Base-by-base conservation (phyloP, 1,140 invertebrate genomes). In the Heliconius congener region DNA sequence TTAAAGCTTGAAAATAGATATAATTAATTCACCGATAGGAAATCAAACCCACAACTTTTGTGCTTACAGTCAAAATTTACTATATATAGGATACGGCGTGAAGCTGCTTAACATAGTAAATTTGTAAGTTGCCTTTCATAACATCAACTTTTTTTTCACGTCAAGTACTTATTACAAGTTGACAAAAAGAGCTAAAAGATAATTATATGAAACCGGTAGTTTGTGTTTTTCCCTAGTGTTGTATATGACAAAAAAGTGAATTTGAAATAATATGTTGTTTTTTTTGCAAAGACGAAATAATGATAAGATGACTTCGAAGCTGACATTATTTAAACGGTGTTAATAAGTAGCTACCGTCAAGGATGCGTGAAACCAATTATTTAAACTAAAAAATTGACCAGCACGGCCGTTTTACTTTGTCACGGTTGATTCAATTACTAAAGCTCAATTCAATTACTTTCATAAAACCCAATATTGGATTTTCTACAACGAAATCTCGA, bases 331-430 rank as follows among this genome's bases (percentile, higher is more conserved):
- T 66, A 30, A 66, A n/a, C 23, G 23, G 57, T 27, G 27, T 13
- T 66, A 66, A 66, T 66, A 66, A 66, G 27, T 5, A 66, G 60
- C 60, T 27, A 66, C 19, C 3, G 9, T 66, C 60, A 66, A 66
- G 60, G 60, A 66, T 66, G 60, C 60, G 60, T 66, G 60, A 66
- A 66, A 66, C 60, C 23, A 27, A 66, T 66, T 66, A 66, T 30
- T 27, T 66, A 66, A 23, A 66, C 19, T 66, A 66, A 66, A 66
- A 66, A 66, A 66, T 30, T 16, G 23, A 66, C 27, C 23, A 66
- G n/a, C n/a, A 13, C 27, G 11, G 27, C 60, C 55, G n/a, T 57
- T 27, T 66, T 66, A 66, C 60, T 27, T 66, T n/a, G 60, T 66
- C 23, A 66, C 11, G 11, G 27, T 30, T 16, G 4, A 30, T 66